Evolutionary conservation across 2,888 invertebrate genomes (phyloP).

Genomic region (Ephialtes manifestator): DNA sequence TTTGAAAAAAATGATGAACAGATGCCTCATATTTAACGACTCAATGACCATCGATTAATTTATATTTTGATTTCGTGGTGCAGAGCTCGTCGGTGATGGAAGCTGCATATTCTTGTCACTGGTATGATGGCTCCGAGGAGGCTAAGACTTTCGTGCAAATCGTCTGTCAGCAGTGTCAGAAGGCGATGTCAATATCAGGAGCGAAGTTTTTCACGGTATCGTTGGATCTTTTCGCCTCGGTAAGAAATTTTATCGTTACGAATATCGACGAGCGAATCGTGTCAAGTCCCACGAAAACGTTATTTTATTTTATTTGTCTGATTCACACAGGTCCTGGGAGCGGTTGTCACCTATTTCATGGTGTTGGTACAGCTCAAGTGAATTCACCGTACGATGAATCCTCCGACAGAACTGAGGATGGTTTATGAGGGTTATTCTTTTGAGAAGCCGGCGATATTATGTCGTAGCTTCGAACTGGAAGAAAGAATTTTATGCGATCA

Average conservation of each 20-base stretch:
- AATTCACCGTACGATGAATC: slow-evolving; percentile 72
- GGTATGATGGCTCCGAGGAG: slow-evolving; percentile 96
- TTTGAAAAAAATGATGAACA: no score
- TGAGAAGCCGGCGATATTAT: slow-evolving; percentile 42
- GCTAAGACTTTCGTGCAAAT: slow-evolving; percentile 96
- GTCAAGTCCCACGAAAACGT: neutral
- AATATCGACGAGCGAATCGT: neutral
- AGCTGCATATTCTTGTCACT: slow-evolving; percentile 95
- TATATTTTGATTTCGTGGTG: slow-evolving; percentile 37
- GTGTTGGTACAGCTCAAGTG: slow-evolving; percentile 95
- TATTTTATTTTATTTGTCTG: neutral
- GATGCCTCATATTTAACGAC: no score
- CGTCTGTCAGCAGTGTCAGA: slow-evolving; percentile 96
- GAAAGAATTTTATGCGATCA: slow-evolving; percentile 31
- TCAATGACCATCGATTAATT: neutral
- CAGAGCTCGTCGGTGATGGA: slow-evolving; percentile 97
- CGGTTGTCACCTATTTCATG: slow-evolving; percentile 96
- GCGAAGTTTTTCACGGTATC: slow-evolving; percentile 96
- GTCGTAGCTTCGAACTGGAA: slow-evolving; percentile 33
- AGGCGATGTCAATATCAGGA: slow-evolving; percentile 95
- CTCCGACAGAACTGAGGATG: slow-evolving; percentile 50
- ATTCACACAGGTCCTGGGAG: slow-evolving; percentile 92
- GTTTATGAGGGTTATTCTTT: slow-evolving; percentile 32
- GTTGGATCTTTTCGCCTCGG: slow-evolving; percentile 95
- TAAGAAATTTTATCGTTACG: slow-evolving; percentile 85